Base-by-base conservation (phyloP, 1,140 invertebrate species). In the Drosophila tsacasi region DNA sequence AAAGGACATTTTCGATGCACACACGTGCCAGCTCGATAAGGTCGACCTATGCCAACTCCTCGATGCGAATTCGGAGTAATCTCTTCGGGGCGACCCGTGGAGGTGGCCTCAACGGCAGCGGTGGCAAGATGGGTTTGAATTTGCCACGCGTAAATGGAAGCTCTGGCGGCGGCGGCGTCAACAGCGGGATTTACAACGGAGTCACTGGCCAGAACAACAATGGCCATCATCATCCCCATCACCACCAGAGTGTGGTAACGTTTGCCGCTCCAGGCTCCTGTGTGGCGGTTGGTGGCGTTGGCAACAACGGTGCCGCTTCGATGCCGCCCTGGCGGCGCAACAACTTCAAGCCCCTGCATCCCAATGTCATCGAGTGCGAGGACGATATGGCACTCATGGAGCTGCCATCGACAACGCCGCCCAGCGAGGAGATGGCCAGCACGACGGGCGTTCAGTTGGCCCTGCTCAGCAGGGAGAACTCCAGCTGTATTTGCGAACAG, bases 1-100 rank as follows among this genome's bases (percentile, higher is more conserved):
- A 93, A 17, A 76, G 92, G 9, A 93, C 91, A 4, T 66, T 92
- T 3, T 93, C 92, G n/a, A 86, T 93, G 83, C 92, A 92, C 64
- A 93, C 92, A 13, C 76, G 92, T 1, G 92, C 89, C 49, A 93
- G 76, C 54, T 93, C 92, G 44, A 78, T 93, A 21, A 82, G 92
- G 21, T 93, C 92, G 4, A 91, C 80, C 5, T 93, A 92, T 46
- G 86, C 74, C 12, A 92, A 91, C 27, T 91, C 92, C 9, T 92
- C 90, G 35, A 92, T 92, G 77, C 90, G 92, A 5, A 77, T 91
- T n/a, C 83, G 92, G 12, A 91, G 74, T 64, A 92, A 92, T 76
- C 76, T 85, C n/a, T 81, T 85, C 30, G 76, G 69, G 35, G 39
- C 50, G 25, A 39, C 23, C 8, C 54, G 75, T 17, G 55, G 64